Base-by-base conservation (phyloP, 92 coral and sea anemone genomes). In the Porites cylindrica region DNA sequence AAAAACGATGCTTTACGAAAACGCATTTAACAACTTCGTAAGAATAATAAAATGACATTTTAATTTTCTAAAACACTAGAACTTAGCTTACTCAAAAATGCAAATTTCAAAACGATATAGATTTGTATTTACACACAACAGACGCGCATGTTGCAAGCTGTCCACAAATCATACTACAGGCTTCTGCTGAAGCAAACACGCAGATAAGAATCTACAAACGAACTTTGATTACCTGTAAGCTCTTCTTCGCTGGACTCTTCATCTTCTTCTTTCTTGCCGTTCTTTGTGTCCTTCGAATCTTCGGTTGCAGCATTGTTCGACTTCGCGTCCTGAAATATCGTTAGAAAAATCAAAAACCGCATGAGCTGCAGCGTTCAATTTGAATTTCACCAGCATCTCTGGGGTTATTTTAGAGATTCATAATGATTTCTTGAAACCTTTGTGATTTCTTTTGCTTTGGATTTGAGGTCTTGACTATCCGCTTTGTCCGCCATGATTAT, bases 181-280 rank as follows among this genome's bases (percentile, higher is more conserved):
- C 54, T 58, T 43, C 4, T 10, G 12, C 62, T 21, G 19, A 51
- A 20, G 24, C 13, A 50, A 47, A 72, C 8, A 72, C 9, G 1
- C n/a, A 29, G 11, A 51, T 19, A 12, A 73, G 13, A 47, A 23
- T 74, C 4, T 38, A 32, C 21, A 16, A 85, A 20, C 63, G 87
- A 62, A 66, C 29, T 11, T 9, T 0, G 87, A 85, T 84, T 77
- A 94, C 97, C 97, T 67, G 62, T 32, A 23, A 29, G 88, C 58
- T 93, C 92, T 79, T 91, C 96, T 11, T 90, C 92, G 75, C 96
- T 89, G 13, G 96, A 94, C 51, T 95, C 98, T 6, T 91, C 95
- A 10, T 95, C 98, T 21, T 87, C 92, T 65, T 90, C 76, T 26
- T 78, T 82, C 66, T 85, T 70, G 47, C 91, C 90, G 88, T 88